Percentiles rank a stretch among this genome's conserved stretches.
phyloP scores from a whole-genome alignment of 2,113 vertebrate species.

The Oxyruncus cristatus region DNA sequence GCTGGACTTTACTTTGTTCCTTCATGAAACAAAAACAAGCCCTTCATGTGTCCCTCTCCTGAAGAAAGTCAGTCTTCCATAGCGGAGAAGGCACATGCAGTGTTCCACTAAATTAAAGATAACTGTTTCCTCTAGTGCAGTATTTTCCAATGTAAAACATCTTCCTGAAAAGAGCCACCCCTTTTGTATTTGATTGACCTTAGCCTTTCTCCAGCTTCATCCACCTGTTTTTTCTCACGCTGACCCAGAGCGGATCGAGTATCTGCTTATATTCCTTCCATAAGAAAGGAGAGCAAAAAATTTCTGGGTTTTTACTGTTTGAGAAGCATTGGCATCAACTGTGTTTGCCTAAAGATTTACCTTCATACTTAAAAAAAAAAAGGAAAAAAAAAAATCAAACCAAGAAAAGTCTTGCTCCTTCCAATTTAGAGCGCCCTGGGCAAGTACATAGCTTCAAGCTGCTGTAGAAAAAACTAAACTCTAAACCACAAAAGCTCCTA shows the following conservation, averaged over 20 bases:
- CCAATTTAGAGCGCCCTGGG: not conserved
- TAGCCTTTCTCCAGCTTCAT: not conserved
- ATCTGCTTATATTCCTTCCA: not conserved
- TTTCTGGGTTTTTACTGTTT: not conserved
- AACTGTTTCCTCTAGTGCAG: not conserved
- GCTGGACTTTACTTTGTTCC: not conserved
- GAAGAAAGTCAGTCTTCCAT: not conserved
- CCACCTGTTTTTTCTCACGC: not conserved
- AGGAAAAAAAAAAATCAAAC: not conserved
- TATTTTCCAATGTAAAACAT: not conserved
- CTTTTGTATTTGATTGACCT: not conserved
- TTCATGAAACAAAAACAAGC: rapidly evolving
- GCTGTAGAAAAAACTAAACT: not conserved
- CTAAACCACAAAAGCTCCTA: not conserved
- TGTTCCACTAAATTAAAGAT: not conserved
- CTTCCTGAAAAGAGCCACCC: rapidly evolving
- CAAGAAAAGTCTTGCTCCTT: not conserved
- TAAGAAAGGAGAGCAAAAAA: not conserved
- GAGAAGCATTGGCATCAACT: not conserved
- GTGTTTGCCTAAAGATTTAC: not conserved
- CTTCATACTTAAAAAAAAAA: not conserved
- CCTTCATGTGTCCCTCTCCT: not conserved
- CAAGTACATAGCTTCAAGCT: not conserved
- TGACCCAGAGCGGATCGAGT: not conserved
- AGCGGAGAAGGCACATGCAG: not conserved